Base-by-base conservation (phyloP, 2,888 invertebrate genomes). In the Hybos culiciformis region DNA sequence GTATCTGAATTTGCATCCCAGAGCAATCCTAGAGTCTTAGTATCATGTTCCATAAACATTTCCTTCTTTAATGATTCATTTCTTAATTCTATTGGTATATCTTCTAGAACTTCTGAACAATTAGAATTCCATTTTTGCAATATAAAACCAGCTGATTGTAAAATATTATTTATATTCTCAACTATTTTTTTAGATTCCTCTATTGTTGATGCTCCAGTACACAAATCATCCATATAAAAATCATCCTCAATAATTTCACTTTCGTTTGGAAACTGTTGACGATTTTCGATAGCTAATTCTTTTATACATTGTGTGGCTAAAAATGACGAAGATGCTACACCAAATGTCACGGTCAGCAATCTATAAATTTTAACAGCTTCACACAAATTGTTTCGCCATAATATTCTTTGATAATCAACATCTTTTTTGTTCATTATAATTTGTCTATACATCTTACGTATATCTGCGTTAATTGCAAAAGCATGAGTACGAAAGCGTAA, bases 381-480 rank as follows among this genome's bases (percentile, higher is more conserved):
- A n/a, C 31, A 37, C 17, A 18, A 19, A 23, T 42, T n/a, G n/a
- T n/a, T 32, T 5, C 37, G 37, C 33, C 33, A 38, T n/a, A 38
- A 18, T 2, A 38, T 33, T 8, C 33, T 24, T 21, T 42, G n/a
- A n/a, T n/a, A n/a, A n/a, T n/a, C n/a, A n/a, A n/a, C n/a, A n/a
- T n/a, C n/a, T n/a, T n/a, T n/a, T n/a, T n/a, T n/a, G n/a, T n/a
- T n/a, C n/a, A n/a, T n/a, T n/a, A n/a, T n/a, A n/a, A n/a, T n/a
- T n/a, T 36, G 36, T 15, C 42, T 42, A 12, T 37, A 37, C n/a
- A 42, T 42, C 31, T 42, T 44, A 21, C 34, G 23, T 12, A 44
- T 18, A 41, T 43, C 40, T 37, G 41, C 37, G 24, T 37, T 43
- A 33, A 44, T 20, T 12, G 43, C 37, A 23, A 31, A 40, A 4